A percentile compares a stretch with the other conserved stretches of the same genome.
These are phyloP conservation scores for Eonycteris spelaea DNA, from an alignment of 2,113 vertebrate genomes.

Conservation along the genomic window DNA sequence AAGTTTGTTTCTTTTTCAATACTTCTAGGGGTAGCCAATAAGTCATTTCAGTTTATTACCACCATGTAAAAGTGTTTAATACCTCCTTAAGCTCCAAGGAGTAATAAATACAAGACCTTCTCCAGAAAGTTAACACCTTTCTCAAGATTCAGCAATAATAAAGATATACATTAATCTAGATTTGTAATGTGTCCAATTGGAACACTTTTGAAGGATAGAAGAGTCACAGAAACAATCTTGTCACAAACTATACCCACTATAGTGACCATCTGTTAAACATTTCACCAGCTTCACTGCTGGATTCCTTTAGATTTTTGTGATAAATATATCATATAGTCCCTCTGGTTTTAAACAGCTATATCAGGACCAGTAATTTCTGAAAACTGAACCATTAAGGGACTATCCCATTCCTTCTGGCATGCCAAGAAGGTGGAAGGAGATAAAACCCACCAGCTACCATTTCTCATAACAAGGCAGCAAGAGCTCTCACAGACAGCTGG, in stretches of 20 bases:
- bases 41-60: not conserved
- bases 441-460: slow-evolving; percentile 5
- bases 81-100: not conserved
- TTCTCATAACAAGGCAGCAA: slow-evolving; percentile 5
- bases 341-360: slow-evolving; percentile 15
- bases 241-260: not conserved
- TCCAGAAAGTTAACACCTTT: not conserved
- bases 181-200: not conserved
- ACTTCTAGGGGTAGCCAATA: not conserved
- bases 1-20: slow-evolving; percentile 17
- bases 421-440: slow-evolving; percentile 28
- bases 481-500: slow-evolving; percentile 20
- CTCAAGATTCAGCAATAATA: not conserved
- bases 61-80: not conserved
- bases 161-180: not conserved
- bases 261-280: slow-evolving; percentile 28
- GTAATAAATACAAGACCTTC: not conserved
- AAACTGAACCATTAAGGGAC: slow-evolving; percentile 33
- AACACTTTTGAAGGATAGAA: not conserved
- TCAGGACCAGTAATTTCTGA: slow-evolving; percentile 33
- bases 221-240: slow-evolving; percentile 9
- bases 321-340: not conserved
- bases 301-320: slow-evolving; percentile 30
- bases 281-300: not conserved
- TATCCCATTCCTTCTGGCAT: slow-evolving; percentile 41